These are phyloP conservation scores for Penaeus japonicus DNA, from an alignment of 1,140 invertebrate genomes.

Conservation along the genomic window DNA sequence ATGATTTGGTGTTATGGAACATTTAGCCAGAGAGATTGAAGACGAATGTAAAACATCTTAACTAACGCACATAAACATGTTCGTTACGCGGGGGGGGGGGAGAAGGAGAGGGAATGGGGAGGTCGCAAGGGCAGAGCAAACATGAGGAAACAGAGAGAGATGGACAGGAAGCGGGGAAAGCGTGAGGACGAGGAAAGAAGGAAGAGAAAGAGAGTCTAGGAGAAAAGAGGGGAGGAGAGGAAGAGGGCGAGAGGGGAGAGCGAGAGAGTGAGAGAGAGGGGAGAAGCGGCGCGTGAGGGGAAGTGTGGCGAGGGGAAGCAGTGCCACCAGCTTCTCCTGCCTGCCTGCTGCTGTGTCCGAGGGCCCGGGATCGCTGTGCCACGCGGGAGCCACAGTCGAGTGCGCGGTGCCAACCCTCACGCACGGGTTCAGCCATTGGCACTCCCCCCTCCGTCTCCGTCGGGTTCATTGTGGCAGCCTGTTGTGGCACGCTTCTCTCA, in stretches of 20 bases:
- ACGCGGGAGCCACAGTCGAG: background rate
- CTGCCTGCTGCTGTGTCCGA: no score
- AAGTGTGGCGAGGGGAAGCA: no score
- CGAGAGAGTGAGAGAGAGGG: no score
- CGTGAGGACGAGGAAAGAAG: background rate
- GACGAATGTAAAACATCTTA: no score
- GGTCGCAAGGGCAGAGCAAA: background rate
- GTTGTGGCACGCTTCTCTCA: background rate
- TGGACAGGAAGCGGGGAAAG: background rate
- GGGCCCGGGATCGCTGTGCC: no score
- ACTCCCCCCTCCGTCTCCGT: background rate
- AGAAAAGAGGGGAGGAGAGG: background rate
- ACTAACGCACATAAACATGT: no score
- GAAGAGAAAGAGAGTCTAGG: background rate
- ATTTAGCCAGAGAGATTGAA: no score
- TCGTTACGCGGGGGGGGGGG: background rate
- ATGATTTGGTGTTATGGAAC: no score
- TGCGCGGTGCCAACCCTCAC: slow-evolving; percentile 10
- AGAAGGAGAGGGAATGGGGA: background rate
- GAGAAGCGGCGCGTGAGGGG: no score
- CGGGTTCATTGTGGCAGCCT: background rate
- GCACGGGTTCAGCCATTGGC: slow-evolving; percentile 12
- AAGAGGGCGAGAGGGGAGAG: background rate
- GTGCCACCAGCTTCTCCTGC: no score
- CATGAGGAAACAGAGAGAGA: background rate